Percentiles rank a stretch among this genome's conserved stretches.
Conservation (phyloP, 2,888 invertebrate genomes). For the Drosophila neonasuta region DNA sequence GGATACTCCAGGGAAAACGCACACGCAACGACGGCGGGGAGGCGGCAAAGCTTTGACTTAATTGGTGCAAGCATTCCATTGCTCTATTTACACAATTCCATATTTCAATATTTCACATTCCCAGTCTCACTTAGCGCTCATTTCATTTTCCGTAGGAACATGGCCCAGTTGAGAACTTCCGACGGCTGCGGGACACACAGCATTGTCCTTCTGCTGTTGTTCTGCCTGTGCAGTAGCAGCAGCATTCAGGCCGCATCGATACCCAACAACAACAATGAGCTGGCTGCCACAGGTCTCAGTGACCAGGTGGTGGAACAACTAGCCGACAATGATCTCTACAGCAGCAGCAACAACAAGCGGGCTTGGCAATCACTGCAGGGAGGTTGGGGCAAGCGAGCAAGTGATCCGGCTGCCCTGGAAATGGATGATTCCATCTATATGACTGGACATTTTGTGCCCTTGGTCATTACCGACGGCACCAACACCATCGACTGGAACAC, state of each 20-base stretch:
- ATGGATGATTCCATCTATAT: conserved; percentile 58
- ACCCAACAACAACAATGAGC: conserved; percentile 47
- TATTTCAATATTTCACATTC: conserved; percentile 17
- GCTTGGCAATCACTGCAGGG: conserved; percentile 87
- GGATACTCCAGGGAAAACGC: conserved; percentile 33
- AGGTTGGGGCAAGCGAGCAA: conserved; percentile 87
- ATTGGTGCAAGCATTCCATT: conserved; percentile 50
- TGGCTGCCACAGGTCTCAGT: conserved; percentile 50
- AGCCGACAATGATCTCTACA: conserved; percentile 59
- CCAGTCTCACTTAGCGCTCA: neutral
- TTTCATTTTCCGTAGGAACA: conserved; percentile 29
- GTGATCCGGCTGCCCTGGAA: conserved; percentile 33
- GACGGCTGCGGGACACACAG: conserved; percentile 22
- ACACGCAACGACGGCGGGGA: conserved; percentile 16
- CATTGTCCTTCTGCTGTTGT: conserved; percentile 36
- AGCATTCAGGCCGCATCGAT: conserved; percentile 42
- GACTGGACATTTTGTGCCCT: conserved; percentile 63
- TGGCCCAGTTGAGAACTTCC: conserved; percentile 30
- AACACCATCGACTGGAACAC: conserved; percentile 69
- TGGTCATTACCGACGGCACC: conserved; percentile 65
- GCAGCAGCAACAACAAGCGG: conserved; percentile 81
- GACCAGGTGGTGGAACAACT: conserved; percentile 66
- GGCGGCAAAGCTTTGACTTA: conserved; percentile 50
- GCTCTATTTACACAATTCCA: conserved; percentile 26
- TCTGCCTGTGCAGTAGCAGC: conserved; percentile 42